Evolutionary conservation across 1,140 invertebrate genomes (phyloP), one percentile per base, ranked within the genome.

Genomic region (Lepidurus packardi): DNA sequence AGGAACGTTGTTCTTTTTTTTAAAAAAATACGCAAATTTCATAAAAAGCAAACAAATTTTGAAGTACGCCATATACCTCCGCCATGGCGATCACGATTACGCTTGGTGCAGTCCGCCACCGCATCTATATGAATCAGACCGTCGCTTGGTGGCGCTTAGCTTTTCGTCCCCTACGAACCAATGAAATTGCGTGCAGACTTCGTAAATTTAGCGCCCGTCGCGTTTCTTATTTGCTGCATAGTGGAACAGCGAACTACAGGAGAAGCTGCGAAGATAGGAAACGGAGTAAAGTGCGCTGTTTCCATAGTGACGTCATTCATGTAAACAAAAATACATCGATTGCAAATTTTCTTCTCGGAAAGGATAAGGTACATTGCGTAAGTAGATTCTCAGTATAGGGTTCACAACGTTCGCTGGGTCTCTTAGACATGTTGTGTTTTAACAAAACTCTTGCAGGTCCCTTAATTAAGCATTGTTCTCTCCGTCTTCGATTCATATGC

Each of bases 51-150:
- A 65, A 65, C 53, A 65, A 65, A 65, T 65, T 65, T 65, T 65
- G 53, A 65, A 65, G 53, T 65, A 65, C 53, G 53, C 53, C 53
- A 65, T n/a, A 65, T 65, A 65, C 53, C 53, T 65, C 53, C 53
- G 53, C 53, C 53, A 65, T 65, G 53, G 53, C 53, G 53, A 65
- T 65, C 53, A 65, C 53, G 53, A n/a, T n/a, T 65, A 65, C 13
- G 53, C 53, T 65, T 65, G n/a, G 53, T 65, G 3, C 53, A n/a
- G 8, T 13, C 16, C 53, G 53, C 53, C 53, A 65, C 53, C 53
- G 53, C 53, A 16, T 3, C 53, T 9, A 8, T 13, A 13, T 65
- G 13, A 65, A 7, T 16, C 10, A 16, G 34, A 7, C 53, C 8
- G 21, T 21, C 53, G 53, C 53, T 65, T n/a, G 53, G 53, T 65